These are phyloP conservation scores for Chloromyia formosa DNA, from an alignment of 2,888 invertebrate genomes.

Conservation along the genomic window DNA sequence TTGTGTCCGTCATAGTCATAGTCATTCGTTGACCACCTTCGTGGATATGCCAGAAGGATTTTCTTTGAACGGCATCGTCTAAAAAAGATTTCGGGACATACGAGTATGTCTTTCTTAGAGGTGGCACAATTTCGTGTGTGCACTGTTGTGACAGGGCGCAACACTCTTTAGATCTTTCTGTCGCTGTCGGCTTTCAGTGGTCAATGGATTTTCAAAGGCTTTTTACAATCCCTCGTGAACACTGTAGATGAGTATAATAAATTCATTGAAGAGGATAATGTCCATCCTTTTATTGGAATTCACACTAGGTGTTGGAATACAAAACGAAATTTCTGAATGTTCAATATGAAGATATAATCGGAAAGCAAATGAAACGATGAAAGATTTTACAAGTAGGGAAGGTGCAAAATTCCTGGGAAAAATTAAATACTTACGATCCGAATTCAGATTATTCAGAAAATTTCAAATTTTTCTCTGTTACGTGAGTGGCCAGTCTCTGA, in stretches of 20 bases:
- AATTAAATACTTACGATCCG: no score
- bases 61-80: slow-evolving; percentile 29
- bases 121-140: neutral
- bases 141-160: slow-evolving; percentile 31
- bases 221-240: neutral
- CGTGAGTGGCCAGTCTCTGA: no score
- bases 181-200: neutral
- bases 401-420: no score
- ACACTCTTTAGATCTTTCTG: slow-evolving; percentile 26
- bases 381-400: no score
- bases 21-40: slow-evolving; percentile 24
- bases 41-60: slow-evolving; percentile 18
- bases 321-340: no score
- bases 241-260: neutral
- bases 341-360: no score
- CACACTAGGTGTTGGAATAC: no score
- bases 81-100: neutral
- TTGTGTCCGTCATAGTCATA: neutral
- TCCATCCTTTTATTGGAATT: neutral
- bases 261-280: slow-evolving; percentile 31
- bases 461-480: no score
- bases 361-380: no score
- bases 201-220: neutral
- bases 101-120: neutral
- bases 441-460: no score